Conservation (phyloP, 92 coral and sea anemone species). For the Metridium senile region DNA sequence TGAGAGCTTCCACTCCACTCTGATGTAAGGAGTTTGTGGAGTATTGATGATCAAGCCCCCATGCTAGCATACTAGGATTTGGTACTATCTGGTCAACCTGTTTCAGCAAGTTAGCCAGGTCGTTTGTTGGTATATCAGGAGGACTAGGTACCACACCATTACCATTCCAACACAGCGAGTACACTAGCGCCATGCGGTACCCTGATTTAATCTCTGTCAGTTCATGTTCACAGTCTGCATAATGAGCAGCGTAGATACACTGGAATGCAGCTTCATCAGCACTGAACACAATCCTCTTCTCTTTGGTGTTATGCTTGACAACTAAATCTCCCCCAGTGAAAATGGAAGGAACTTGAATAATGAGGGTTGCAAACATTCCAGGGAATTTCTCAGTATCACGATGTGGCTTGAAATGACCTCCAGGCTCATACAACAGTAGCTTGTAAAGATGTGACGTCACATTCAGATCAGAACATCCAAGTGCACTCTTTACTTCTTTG, state of each 20-base stretch:
- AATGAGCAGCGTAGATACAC: slow-evolving; percentile 50
- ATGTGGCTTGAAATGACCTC: slow-evolving; percentile 46
- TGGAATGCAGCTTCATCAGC: slow-evolving; percentile 31
- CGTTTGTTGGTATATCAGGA: slow-evolving; percentile 31
- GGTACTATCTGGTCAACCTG: slow-evolving; percentile 24
- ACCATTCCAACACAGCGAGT: slow-evolving; percentile 44
- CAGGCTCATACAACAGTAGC: slow-evolving; percentile 34
- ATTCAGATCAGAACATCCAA: slow-evolving; percentile 33
- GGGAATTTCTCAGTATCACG: slow-evolving; percentile 32
- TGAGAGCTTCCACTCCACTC: slow-evolving; percentile 22
- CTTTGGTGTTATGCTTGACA: slow-evolving; percentile 31
- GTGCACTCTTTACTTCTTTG: slow-evolving; percentile 7
- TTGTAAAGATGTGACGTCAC: slow-evolving; percentile 42
- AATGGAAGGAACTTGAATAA: slow-evolving; percentile 39
- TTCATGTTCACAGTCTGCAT: slow-evolving; percentile 58
- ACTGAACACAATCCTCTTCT: slow-evolving; percentile 22
- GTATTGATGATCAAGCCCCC: slow-evolving; percentile 41
- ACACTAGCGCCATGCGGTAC: slow-evolving; percentile 48
- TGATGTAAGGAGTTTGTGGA: slow-evolving; percentile 29
- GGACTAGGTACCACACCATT: slow-evolving; percentile 39
- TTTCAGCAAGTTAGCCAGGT: slow-evolving; percentile 14
- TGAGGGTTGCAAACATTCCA: slow-evolving; percentile 50
- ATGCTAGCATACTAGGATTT: slow-evolving; percentile 20
- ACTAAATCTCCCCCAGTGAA: slow-evolving; percentile 41
- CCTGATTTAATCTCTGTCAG: slow-evolving; percentile 37